Conservation (phyloP, 2,797 vertebrate species). For the Pteropus rufus region DNA sequence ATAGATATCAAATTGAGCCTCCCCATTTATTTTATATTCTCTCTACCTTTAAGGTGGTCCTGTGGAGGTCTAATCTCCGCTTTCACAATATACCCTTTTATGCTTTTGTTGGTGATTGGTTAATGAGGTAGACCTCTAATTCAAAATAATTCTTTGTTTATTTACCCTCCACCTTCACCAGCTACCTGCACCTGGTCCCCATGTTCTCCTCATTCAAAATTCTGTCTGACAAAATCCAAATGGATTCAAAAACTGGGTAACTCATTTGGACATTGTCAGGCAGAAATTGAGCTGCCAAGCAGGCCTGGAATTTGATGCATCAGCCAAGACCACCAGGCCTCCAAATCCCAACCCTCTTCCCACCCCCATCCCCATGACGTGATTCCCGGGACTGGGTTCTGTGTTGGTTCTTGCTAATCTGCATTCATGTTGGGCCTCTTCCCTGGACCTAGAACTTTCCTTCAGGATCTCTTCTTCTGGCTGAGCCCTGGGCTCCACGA, state of each 20-base stretch:
- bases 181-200: neutral
- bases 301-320: neutral
- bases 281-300: neutral
- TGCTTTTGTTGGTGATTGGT: neutral
- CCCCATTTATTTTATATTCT: neutral
- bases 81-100: neutral
- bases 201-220: neutral
- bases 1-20: neutral
- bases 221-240: neutral
- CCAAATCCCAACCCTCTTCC: neutral
- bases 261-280: neutral
- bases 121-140: neutral
- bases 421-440: neutral
- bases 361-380: accelerated
- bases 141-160: neutral
- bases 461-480: neutral
- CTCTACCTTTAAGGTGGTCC: neutral
- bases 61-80: neutral
- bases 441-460: neutral
- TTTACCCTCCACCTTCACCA: neutral
- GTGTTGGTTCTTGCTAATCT: neutral
- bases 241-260: neutral
- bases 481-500: neutral
- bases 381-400: neutral
- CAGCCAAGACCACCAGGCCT: neutral